Percentiles rank a stretch among this genome's conserved stretches.
Evolutionary conservation across 2,888 invertebrate species (phyloP).

Genomic region (Oscheius sp.): DNA sequence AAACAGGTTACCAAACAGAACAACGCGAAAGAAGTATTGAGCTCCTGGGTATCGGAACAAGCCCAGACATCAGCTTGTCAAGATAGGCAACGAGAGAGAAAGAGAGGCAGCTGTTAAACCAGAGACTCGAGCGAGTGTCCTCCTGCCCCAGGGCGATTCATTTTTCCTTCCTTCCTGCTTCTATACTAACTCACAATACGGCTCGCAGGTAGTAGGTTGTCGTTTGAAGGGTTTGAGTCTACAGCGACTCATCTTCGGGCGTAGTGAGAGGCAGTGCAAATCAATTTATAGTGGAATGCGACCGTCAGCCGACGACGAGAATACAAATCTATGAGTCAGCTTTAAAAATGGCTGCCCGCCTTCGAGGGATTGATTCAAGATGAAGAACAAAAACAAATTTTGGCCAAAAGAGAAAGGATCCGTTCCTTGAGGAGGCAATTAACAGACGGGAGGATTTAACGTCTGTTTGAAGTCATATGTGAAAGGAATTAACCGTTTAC

Average conservation of each 20-base stretch:
- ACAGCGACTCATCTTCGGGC: neutral
- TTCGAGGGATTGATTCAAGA: conserved; percentile 20
- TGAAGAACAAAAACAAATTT: neutral
- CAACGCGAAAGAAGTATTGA: neutral
- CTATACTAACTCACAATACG: conserved; percentile 14
- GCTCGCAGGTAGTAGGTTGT: conserved; percentile 26
- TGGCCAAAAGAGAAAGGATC: too few relatives aligned
- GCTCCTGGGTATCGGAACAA: neutral
- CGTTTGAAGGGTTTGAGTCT: conserved; percentile 17
- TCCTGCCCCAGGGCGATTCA: conserved; percentile 17
- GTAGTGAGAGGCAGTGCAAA: neutral
- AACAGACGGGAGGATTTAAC: too few relatives aligned
- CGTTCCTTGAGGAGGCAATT: too few relatives aligned
- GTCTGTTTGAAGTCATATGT: too few relatives aligned
- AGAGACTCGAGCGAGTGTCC: conserved; percentile 10
- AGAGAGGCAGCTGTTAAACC: conserved; percentile 30
- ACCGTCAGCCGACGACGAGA: neutral
- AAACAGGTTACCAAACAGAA: neutral
- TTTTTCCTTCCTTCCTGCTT: conserved; percentile 4
- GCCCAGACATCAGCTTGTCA: conserved; percentile 37
- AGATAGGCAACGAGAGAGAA: neutral
- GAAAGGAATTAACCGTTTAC: too few relatives aligned
- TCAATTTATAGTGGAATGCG: neutral
- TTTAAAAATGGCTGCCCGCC: neutral
- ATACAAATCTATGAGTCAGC: conserved; percentile 1